These are phyloP conservation scores for Xenus cinereus DNA, from an alignment of 2,113 vertebrate genomes.

Conservation along the genomic window DNA sequence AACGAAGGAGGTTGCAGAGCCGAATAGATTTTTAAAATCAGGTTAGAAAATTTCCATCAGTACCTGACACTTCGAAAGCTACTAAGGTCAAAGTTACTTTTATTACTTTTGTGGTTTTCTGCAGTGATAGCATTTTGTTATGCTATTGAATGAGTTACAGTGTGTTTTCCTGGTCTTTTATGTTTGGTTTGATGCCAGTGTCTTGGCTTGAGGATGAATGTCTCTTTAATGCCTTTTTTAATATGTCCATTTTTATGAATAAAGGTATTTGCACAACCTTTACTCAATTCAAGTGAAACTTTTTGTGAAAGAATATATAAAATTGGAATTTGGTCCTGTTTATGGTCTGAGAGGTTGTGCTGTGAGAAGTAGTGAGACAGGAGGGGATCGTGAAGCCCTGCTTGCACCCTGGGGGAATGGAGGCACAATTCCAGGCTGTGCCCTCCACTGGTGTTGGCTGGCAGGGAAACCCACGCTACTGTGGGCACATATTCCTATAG, in stretches of 20 bases:
- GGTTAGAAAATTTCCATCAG: constrained; percentile 27
- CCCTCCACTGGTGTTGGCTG: background rate
- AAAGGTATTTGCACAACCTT: background rate
- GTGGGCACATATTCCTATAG: background rate
- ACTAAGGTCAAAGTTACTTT: background rate
- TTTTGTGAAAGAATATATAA: background rate
- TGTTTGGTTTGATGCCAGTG: background rate
- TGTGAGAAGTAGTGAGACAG: background rate
- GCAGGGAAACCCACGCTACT: background rate
- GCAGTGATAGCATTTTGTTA: constrained; percentile 20
- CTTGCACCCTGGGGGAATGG: background rate
- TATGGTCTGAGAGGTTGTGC: background rate
- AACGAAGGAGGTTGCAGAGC: background rate
- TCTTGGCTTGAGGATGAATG: background rate
- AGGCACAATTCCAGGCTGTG: background rate
- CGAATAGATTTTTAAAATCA: constrained; percentile 18
- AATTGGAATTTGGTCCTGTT: background rate
- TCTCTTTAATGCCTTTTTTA: background rate
- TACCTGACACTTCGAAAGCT: background rate
- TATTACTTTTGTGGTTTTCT: constrained; percentile 28
- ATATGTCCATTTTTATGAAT: background rate
- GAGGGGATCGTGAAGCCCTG: background rate
- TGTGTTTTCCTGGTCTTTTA: background rate
- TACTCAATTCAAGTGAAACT: background rate
- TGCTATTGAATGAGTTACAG: background rate